These are phyloP conservation scores for Papilio dardanus DNA, from an alignment of 1,140 invertebrate species.

Conservation along the genomic window DNA sequence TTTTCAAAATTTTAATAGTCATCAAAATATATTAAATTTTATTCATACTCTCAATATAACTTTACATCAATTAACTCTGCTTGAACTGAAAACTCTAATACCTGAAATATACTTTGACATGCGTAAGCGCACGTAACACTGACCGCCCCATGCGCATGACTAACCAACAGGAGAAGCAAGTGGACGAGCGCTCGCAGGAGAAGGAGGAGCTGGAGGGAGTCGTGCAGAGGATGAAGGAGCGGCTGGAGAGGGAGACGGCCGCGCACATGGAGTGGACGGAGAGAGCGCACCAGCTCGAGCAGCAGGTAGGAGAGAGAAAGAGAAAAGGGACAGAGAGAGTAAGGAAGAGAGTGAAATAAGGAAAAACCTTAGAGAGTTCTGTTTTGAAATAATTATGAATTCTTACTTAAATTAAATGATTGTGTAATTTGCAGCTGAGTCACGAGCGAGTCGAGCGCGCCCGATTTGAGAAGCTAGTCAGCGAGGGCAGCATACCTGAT, in stretches of 20 bases:
- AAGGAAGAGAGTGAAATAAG: background rate
- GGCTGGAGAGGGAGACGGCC: conserved; percentile 94
- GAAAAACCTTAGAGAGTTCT: too few relatives aligned
- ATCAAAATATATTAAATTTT: background rate
- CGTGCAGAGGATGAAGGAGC: conserved; percentile 91
- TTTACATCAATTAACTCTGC: background rate
- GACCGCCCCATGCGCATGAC: conserved; percentile 30
- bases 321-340: too few relatives aligned
- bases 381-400: background rate
- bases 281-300: conserved; percentile 88
- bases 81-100: background rate
- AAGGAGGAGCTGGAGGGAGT: conserved; percentile 95
- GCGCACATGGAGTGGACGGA: conserved; percentile 94
- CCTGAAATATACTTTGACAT: background rate
- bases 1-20: too few relatives aligned
- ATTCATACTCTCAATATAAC: background rate
- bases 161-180: conserved; percentile 89
- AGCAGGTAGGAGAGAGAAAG: conserved; percentile 65
- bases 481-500: conserved; percentile 94
- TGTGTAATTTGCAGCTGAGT: conserved; percentile 84
- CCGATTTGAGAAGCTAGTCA: conserved; percentile 92
- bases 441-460: conserved; percentile 92
- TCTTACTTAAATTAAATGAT: background rate
- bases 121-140: background rate
- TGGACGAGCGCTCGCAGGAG: conserved; percentile 94